phyloP scores from a whole-genome alignment of 2,113 vertebrate species.

The Prionailurus bengalensis region DNA sequence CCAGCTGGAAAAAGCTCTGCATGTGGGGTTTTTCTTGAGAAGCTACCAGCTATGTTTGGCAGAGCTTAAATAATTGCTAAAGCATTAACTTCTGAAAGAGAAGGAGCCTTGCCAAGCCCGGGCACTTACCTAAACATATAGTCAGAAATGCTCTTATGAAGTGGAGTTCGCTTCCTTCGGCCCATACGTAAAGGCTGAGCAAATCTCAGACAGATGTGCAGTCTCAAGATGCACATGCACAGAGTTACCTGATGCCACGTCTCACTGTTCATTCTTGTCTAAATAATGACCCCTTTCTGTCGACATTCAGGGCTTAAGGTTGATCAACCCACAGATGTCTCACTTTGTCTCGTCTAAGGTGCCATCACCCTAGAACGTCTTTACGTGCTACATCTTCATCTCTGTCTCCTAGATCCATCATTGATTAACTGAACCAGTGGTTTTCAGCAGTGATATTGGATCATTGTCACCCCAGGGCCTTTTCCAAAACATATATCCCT shows the following conservation, averaged over 20 bases:
- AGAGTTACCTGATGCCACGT: neutral
- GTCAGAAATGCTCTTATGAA: neutral
- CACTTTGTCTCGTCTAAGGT: neutral
- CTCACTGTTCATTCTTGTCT: neutral
- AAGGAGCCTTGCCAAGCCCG: conserved; percentile 31
- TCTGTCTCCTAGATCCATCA: neutral
- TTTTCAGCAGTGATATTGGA: conserved; percentile 1
- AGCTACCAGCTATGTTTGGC: conserved; percentile 51
- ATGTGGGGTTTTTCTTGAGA: conserved; percentile 32
- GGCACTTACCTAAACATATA: neutral
- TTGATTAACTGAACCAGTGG: conserved; percentile 6
- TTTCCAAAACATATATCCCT: neutral
- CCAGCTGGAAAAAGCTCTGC: conserved; percentile 21
- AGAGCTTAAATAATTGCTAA: conserved; percentile 33
- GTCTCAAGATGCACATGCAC: neutral
- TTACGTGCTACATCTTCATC: neutral
- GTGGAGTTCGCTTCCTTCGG: neutral
- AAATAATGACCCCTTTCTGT: neutral
- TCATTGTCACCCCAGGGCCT: neutral
- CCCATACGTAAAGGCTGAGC: neutral
- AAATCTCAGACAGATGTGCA: neutral
- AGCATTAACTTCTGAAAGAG: conserved; percentile 40
- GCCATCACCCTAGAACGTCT: neutral
- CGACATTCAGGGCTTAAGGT: neutral
- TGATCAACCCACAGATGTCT: neutral